A percentile compares a stretch with the other conserved stretches of the same genome.
Evolutionary conservation across 2,888 invertebrate species (phyloP).

Genomic region (Epistrophe eligans): DNA sequence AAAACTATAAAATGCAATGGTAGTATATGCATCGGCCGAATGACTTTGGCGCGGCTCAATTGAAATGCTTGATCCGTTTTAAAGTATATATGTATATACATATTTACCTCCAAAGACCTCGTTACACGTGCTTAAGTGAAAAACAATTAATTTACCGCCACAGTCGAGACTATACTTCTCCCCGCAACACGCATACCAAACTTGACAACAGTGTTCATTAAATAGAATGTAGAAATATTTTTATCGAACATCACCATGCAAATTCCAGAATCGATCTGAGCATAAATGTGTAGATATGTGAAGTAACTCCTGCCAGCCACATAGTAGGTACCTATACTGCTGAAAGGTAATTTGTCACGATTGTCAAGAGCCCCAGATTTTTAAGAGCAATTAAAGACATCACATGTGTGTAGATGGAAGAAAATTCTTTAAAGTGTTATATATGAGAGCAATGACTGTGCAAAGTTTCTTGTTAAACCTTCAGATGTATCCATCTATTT

Average conservation of each 20-base stretch:
- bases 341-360: conserved; percentile 64
- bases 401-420: conserved; percentile 14
- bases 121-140: conserved; percentile 59
- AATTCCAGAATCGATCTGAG: conserved; percentile 47
- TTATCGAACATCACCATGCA: conserved; percentile 43
- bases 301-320: background rate
- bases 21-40: conserved; percentile 34
- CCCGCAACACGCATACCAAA: conserved; percentile 27
- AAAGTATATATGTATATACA: background rate
- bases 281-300: background rate
- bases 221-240: background rate
- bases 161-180: background rate
- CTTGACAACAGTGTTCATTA: conserved; percentile 8
- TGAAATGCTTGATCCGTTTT: conserved; percentile 55
- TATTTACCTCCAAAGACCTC: conserved; percentile 8
- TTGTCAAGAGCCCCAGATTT: conserved; percentile 17
- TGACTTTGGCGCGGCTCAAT: conserved; percentile 39
- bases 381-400: conserved; percentile 16
- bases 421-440: background rate
- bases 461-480: background rate
- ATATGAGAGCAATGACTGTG: conserved; percentile 1
- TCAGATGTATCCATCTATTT: background rate
- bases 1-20: conserved; percentile 13
- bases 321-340: background rate
- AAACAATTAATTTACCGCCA: conserved; percentile 57